Percentiles rank a stretch among this genome's conserved stretches.
phyloP scores from a whole-genome alignment of 2,113 vertebrate genomes.

The Campylorhamphus procurvoides region DNA sequence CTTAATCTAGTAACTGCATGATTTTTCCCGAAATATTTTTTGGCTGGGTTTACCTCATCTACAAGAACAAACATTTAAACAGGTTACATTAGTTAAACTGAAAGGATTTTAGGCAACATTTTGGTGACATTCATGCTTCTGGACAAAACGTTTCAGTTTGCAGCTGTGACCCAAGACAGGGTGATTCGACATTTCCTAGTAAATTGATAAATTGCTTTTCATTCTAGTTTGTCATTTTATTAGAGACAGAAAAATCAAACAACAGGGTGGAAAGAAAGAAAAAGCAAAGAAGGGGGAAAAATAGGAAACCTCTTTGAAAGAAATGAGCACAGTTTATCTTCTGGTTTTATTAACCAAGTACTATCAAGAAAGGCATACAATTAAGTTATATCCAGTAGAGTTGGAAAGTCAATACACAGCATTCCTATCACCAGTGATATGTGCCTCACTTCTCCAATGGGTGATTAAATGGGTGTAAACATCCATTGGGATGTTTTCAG shows the following conservation, averaged over 20 bases:
- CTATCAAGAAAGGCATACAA: background rate
- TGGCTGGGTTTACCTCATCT: background rate
- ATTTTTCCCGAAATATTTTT: background rate
- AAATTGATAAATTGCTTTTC: background rate
- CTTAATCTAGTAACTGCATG: background rate
- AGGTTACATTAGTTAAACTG: background rate
- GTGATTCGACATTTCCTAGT: background rate
- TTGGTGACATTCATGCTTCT: background rate
- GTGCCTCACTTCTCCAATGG: background rate
- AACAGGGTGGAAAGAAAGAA: background rate
- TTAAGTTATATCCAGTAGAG: background rate
- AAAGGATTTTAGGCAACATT: background rate
- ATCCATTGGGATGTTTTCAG: background rate
- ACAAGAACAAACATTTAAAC: background rate
- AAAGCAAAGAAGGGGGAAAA: fast-evolving
- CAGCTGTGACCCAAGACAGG: background rate
- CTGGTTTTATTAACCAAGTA: background rate
- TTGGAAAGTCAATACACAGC: background rate
- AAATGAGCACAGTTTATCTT: background rate
- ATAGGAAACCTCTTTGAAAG: background rate
- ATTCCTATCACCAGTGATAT: background rate
- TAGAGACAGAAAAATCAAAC: background rate
- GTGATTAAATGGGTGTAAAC: constrained; percentile 10
- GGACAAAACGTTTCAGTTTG: background rate
- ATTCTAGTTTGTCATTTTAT: background rate